phyloP scores from a whole-genome alignment of 2,888 invertebrate genomes.

The Rhaphigaster nebulosa region DNA sequence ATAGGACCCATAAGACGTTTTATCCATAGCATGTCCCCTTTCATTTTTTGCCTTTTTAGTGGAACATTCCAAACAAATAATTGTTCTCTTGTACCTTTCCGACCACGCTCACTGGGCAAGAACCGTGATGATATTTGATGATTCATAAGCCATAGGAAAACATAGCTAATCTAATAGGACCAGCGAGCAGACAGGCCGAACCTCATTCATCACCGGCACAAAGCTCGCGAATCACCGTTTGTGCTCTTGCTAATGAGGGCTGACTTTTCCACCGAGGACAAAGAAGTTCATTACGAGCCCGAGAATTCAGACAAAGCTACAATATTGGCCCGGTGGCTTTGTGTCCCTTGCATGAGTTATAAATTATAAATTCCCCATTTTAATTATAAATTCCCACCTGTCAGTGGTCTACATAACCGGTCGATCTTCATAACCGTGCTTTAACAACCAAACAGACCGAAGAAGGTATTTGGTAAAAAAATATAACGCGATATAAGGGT shows the following conservation, averaged over 20 bases:
- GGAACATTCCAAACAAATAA: neutral
- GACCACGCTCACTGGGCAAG: neutral
- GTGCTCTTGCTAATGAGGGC: neutral
- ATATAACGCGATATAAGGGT: too few species aligned
- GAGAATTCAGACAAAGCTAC: neutral
- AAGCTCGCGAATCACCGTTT: neutral
- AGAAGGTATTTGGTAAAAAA: too few species aligned
- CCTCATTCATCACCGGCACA: neutral
- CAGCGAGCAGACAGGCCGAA: neutral
- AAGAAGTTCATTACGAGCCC: constrained; percentile 19
- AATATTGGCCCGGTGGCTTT: neutral
- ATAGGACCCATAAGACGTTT: too few species aligned
- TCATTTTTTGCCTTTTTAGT: too few species aligned
- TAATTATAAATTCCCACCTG: neutral
- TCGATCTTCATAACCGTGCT: neutral
- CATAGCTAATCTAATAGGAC: neutral
- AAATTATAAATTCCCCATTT: neutral
- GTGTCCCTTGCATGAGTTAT: neutral
- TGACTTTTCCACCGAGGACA: neutral
- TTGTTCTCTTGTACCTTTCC: neutral
- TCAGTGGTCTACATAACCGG: neutral
- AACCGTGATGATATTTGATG: neutral
- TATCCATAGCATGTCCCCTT: too few species aligned
- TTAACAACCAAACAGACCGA: neutral
- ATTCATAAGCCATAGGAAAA: neutral